Evolutionary conservation across 1,140 invertebrate species (phyloP), one percentile per base, ranked within the genome.

Genomic region (Aporrectodea caliginosa): DNA sequence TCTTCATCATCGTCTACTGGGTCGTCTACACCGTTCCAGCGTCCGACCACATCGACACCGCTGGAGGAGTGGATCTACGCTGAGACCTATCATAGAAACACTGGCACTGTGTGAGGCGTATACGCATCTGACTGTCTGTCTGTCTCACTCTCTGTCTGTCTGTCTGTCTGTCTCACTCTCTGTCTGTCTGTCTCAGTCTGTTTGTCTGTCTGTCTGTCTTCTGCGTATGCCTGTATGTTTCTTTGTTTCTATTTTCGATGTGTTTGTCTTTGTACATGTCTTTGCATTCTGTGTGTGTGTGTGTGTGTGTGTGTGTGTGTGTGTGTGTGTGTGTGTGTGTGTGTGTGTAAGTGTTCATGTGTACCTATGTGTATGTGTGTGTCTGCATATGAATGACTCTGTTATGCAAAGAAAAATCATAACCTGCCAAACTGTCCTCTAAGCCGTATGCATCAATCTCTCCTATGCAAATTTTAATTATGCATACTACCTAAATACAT

Each of bases 1-100:
- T 94, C 0, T 92, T 97, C 68, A 97, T 96, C 85, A 85, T 96
- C 31, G 92, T 93, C 84, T 97, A 97, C 87, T 97, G 95, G 95
- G 88, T 94, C 80, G 89, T 92, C 58, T 95, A 94, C 70, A 71
- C 77, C 2, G 27, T 78, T 30, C 77, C 77, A 1, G 73, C 29
- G 27, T 31, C 73, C n/a, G n/a, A n/a, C n/a, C n/a, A n/a, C n/a
- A n/a, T n/a, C n/a, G n/a, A n/a, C n/a, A n/a, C n/a, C n/a, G n/a
- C n/a, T n/a, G n/a, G n/a, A n/a, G n/a, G n/a, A n/a, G n/a, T n/a
- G n/a, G n/a, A n/a, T n/a, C n/a, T n/a, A n/a, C n/a, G n/a, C n/a
- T n/a, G n/a, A n/a, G n/a, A n/a, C n/a, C n/a, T n/a, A n/a, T n/a
- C n/a, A n/a, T n/a, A n/a, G n/a, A n/a, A n/a, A n/a, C n/a, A n/a